Evolutionary conservation across 2,888 invertebrate genomes (phyloP).

Genomic region (Pogonocherus hispidulus): DNA sequence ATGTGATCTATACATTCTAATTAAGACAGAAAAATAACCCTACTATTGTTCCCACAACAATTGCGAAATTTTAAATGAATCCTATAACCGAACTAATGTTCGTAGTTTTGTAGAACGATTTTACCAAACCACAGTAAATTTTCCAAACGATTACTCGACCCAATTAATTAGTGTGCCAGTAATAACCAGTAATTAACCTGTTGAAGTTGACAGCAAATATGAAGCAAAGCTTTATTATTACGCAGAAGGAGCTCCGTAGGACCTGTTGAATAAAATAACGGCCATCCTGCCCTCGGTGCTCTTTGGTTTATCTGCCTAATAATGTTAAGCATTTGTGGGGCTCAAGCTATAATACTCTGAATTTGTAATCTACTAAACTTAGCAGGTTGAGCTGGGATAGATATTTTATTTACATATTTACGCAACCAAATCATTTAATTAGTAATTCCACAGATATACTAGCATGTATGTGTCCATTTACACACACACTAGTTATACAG

Average conservation of each 20-base stretch:
- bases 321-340: background rate
- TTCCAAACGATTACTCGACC: background rate
- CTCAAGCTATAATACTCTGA: too few relatives aligned
- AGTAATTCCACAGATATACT: too few relatives aligned
- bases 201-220: background rate
- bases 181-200: background rate
- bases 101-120: background rate
- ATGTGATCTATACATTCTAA: too few relatives aligned
- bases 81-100: background rate
- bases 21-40: too few relatives aligned
- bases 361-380: too few relatives aligned
- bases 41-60: too few relatives aligned
- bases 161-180: background rate
- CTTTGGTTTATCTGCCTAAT: background rate
- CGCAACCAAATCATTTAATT: too few relatives aligned
- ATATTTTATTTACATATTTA: too few relatives aligned
- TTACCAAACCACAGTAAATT: background rate
- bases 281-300: background rate
- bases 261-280: slow-evolving; percentile 2
- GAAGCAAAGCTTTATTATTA: background rate
- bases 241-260: background rate
- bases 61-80: too few relatives aligned
- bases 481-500: too few relatives aligned
- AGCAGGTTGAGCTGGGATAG: too few relatives aligned
- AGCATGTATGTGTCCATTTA: too few relatives aligned